These are phyloP conservation scores for Sebastes trivittatus DNA, from an alignment of 2,797 vertebrate genomes.

Conservation along the genomic window DNA sequence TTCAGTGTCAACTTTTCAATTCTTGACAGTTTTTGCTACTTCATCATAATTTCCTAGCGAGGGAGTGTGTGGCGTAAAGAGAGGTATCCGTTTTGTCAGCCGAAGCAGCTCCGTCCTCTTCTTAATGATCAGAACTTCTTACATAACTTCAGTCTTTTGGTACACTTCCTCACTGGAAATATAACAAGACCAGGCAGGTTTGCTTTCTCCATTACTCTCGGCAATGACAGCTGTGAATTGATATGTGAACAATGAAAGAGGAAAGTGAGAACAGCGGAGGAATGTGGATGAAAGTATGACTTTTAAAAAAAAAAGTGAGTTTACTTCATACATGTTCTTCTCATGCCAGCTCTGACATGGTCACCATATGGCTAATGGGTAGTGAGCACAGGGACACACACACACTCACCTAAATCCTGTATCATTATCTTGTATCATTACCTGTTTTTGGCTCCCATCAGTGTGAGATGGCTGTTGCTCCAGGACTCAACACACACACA, in stretches of 20 bases:
- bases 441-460: slow-evolving; percentile 27
- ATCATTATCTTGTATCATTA: slow-evolving; percentile 23
- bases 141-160: not conserved
- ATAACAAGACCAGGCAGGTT: not conserved
- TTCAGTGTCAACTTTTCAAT: not conserved
- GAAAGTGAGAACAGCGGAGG: not conserved
- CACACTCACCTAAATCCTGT: not conserved
- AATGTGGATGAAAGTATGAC: not conserved
- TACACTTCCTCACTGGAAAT: not conserved
- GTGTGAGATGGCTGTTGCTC: slow-evolving; percentile 16
- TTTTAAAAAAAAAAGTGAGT: not conserved
- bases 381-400: not conserved
- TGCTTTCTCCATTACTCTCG: not conserved
- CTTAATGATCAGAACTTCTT: not conserved
- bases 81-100: not conserved
- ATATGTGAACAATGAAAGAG: not conserved
- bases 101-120: not conserved
- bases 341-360: slow-evolving; percentile 16
- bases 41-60: not conserved
- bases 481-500: not conserved
- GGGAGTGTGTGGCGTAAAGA: not conserved
- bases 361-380: slow-evolving; percentile 8
- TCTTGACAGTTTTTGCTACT: not conserved
- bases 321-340: not conserved
- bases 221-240: not conserved